A percentile compares a stretch with the other conserved stretches of the same genome.
These are phyloP conservation scores for Eupithecia subumbrata DNA, from an alignment of 2,888 invertebrate species.

Conservation along the genomic window DNA sequence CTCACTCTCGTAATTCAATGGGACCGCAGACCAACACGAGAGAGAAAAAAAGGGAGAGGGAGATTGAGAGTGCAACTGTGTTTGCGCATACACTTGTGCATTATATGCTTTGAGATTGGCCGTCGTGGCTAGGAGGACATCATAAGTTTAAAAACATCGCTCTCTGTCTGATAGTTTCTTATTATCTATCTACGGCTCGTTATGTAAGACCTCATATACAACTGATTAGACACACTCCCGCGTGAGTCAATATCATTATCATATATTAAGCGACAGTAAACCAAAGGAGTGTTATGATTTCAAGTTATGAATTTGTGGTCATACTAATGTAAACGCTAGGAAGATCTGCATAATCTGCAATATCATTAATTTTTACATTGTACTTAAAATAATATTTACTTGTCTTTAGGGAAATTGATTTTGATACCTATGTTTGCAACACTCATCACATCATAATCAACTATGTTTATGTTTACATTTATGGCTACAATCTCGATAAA, in stretches of 20 bases:
- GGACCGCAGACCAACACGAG: no score
- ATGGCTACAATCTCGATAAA: no score
- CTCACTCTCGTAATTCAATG: no score
- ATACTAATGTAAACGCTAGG: background rate
- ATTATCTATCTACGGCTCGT: background rate
- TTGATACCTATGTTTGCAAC: no score
- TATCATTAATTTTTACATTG: no score
- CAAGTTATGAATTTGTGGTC: background rate
- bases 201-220: background rate
- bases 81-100: background rate
- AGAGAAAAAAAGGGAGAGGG: no score
- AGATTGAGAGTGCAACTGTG: no score
- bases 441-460: no score
- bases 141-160: background rate
- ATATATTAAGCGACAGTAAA: background rate
- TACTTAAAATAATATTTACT: no score
- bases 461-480: no score
- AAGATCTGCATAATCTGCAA: background rate
- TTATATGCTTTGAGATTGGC: background rate
- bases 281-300: background rate
- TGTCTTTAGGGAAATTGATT: no score
- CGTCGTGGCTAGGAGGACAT: background rate
- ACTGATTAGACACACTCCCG: background rate
- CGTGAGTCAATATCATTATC: constrained; percentile 1
- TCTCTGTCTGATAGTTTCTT: background rate